phyloP scores from a whole-genome alignment of 2,113 vertebrate species.

The Cnemophilus loriae region DNA sequence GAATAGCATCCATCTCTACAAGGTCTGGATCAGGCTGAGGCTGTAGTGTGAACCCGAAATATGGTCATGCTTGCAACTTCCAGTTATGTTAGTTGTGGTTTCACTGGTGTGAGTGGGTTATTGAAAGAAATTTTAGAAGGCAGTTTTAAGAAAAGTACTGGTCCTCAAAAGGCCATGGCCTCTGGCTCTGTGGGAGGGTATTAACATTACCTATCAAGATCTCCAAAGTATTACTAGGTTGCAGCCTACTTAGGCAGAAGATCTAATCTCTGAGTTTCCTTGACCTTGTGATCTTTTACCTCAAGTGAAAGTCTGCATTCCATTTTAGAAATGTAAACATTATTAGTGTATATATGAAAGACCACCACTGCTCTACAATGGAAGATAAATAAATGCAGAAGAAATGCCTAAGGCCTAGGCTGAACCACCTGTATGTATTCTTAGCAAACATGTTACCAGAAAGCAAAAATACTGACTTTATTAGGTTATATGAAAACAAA shows the following conservation, averaged over 20 bases:
- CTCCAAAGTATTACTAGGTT: conserved; percentile 46
- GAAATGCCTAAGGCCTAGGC: conserved; percentile 47
- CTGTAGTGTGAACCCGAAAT: not conserved
- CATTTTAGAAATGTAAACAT: conserved; percentile 78
- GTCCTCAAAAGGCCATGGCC: not conserved
- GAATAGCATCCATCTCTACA: not conserved
- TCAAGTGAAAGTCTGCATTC: conserved; percentile 70
- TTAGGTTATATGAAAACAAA: not conserved
- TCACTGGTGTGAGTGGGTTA: not conserved
- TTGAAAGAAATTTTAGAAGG: conserved; percentile 18
- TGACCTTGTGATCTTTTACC: conserved; percentile 69
- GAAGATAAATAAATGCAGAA: conserved; percentile 74
- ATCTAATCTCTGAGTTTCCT: conserved; percentile 74
- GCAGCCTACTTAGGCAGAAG: conserved; percentile 58
- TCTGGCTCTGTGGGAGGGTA: not conserved
- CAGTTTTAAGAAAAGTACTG: conserved; percentile 9
- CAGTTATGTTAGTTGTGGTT: not conserved
- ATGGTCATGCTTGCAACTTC: not conserved
- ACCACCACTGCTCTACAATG: conserved; percentile 67
- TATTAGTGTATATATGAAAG: conserved; percentile 74
- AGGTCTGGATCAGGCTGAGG: not conserved
- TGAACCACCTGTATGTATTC: conserved; percentile 1
- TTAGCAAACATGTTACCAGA: not conserved
- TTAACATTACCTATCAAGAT: conserved; percentile 33
- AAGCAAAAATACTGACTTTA: not conserved